These are phyloP conservation scores for Propithecus coquereli DNA, from an alignment of 2,113 vertebrate genomes.

Conservation along the genomic window DNA sequence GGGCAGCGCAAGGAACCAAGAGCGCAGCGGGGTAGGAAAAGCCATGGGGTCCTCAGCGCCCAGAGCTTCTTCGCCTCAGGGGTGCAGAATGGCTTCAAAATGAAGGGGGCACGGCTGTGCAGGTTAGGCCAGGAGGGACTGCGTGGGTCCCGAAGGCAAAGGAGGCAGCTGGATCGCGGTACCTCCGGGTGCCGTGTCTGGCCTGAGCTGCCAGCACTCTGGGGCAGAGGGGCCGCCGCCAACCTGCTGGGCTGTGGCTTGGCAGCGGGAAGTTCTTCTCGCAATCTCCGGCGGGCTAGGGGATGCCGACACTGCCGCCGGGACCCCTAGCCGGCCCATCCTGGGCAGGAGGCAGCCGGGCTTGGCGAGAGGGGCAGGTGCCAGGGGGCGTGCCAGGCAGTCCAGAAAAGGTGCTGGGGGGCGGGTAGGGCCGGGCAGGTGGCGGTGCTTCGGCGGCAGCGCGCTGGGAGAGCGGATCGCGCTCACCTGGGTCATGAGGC, in stretches of 20 bases:
- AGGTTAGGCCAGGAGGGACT: neutral
- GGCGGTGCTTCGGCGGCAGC: conserved; percentile 66
- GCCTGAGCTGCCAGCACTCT: neutral
- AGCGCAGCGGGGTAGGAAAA: neutral
- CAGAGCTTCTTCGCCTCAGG: neutral
- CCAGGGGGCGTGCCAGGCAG: conserved; percentile 72
- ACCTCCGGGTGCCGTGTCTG: conserved; percentile 38
- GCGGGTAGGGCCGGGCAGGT: conserved; percentile 56
- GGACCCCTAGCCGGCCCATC: conserved; percentile 31
- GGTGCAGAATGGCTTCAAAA: conserved; percentile 25
- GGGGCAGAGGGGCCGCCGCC: conserved; percentile 10
- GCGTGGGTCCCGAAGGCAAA: neutral
- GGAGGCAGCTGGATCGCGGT: neutral
- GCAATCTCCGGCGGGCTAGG: neutral
- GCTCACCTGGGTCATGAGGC: conserved; percentile 98
- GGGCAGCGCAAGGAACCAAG: neutral
- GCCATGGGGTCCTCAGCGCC: neutral
- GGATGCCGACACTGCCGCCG: neutral
- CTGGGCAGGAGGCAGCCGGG: neutral
- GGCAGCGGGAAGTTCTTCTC: conserved; percentile 24
- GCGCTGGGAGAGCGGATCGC: conserved; percentile 42
- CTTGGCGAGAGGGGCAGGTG: conserved; percentile 67
- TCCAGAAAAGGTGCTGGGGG: conserved; percentile 58
- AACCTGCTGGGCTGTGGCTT: neutral
- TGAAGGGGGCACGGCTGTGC: neutral